phyloP scores from a whole-genome alignment of 2,113 vertebrate genomes.

The Tinamus guttatus region DNA sequence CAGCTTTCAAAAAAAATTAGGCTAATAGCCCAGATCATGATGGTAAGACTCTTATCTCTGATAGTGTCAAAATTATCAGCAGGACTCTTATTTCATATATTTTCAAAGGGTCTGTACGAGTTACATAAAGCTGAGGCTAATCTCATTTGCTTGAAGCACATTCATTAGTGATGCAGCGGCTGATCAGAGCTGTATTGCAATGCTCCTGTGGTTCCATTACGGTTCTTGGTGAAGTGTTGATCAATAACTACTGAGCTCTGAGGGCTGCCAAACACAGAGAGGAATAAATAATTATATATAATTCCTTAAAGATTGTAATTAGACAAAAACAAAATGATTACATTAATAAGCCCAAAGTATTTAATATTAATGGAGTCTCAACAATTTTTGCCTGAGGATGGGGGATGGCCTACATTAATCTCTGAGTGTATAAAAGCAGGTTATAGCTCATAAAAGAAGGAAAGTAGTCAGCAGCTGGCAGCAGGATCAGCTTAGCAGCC shows the following conservation, averaged over 20 bases:
- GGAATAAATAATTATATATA: neutral
- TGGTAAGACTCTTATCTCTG: neutral
- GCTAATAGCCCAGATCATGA: neutral
- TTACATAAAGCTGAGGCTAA: neutral
- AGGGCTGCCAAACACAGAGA: neutral
- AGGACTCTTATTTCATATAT: neutral
- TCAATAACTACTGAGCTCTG: constrained; percentile 3
- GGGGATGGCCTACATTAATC: constrained; percentile 21
- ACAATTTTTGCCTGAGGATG: constrained; percentile 5
- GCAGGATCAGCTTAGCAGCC: neutral
- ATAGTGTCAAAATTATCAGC: neutral
- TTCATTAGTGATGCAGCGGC: neutral
- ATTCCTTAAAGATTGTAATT: constrained; percentile 40
- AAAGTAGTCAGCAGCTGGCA: neutral
- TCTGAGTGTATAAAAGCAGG: neutral
- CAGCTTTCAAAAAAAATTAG: neutral
- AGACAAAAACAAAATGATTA: constrained; percentile 1
- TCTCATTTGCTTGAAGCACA: neutral
- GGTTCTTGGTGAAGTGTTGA: neutral
- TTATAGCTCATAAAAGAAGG: constrained; percentile 9
- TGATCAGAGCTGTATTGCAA: neutral
- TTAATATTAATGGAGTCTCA: constrained; percentile 48
- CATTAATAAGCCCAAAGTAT: neutral
- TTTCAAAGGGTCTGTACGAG: neutral
- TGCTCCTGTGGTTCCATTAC: constrained; percentile 12